Evolutionary conservation across 2,888 invertebrate genomes (phyloP), one percentile per base, ranked within the genome.

Genomic region (Geotrupes spiniger): DNA sequence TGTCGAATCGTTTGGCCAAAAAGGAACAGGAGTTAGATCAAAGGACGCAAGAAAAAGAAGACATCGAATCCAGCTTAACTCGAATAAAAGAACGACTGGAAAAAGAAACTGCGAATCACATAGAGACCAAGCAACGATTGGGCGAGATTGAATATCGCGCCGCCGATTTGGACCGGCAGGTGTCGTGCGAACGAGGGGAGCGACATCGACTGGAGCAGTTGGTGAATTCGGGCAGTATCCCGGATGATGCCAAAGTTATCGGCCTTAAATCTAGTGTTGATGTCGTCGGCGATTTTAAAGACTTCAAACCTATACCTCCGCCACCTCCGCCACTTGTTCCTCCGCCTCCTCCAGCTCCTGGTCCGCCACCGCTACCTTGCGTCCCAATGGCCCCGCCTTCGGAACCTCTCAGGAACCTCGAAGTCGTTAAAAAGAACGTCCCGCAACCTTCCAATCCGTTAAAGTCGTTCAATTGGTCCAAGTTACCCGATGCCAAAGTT

Each of bases 381-480:
- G 76, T 82, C 0, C 82, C 81, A 25, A 74, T 79, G 28, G 80
- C 83, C 0, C 78, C 81, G 8, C 78, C 80, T 1, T 78, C 79
- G 0, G 70, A 73, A 21, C 77, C 81, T 0, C 75, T 81, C 5
- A n/a, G n/a, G n/a, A 78, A 81, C 40, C 59, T 69, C 16, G 84
- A 85, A 50, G 74, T 78, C 38, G 76, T 78, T 11, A 85, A 85
- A 71, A 94, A 92, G 74, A 91, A 94, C 73, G 90, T 94, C 48
- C 98, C 98, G 8, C 90, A 91, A 61, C 92, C 97, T 0, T 83
- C 89, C 3, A 92, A 92, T 72, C 92, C 95, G 0, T 75, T 98
- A 44, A 97, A 97, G 73, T 93, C 94, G 44, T 93, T 98, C 77
- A 98, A 98, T 76, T 98, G 98, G 98, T 90, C 92, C 42, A 96